Base-by-base conservation (phyloP, 1,140 invertebrate species). In the Temnothorax longispinosus region DNA sequence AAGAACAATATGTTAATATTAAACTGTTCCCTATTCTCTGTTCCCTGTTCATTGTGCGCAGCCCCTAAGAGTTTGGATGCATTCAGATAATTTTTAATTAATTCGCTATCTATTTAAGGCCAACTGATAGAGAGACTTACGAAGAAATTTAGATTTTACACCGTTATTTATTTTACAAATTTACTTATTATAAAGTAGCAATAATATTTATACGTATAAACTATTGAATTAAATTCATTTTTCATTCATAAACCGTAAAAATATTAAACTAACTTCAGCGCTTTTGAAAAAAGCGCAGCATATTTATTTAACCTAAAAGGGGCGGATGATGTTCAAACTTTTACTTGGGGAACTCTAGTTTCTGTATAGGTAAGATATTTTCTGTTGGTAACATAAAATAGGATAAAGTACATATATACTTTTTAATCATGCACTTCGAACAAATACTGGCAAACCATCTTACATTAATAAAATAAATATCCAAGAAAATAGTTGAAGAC, bases 261-360 rank as follows among this genome's bases (percentile, higher is more conserved):
- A 35, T 18, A 18, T 5, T 18, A 52, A 18, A 38, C 8, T 11
- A 11, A 58, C n/a, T n/a, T 21, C 6, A 21, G 4, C n/a, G 18
- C 6, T 56, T 58, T 11, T 64, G 15, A 38, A 65, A 38, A 38
- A 65, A 65, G 35, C 3, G 62, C 18, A 65, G 3, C 60, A 62
- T n/a, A 27, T 27, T 27, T n/a, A n/a, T 0, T 64, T 64, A 64
- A 38, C 0, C 18, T 76, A 75, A 52, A 89, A 89, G 86, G 41
- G 75, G 54, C 35, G 84, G 2, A 1, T 27, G 15, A 4, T 27
- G 21, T 6, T 32, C 10, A 32, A 65, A 72, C 8, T 65, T 2
- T 38, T 38, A 38, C 18, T 65, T 38, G 35, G n/a, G 3, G 18
- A 65, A 65, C 8, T 38, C 18, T 5, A n/a, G 3, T 18, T 3